phyloP scores from a whole-genome alignment of 1,140 invertebrate genomes.

The Solenopsis fugax region DNA sequence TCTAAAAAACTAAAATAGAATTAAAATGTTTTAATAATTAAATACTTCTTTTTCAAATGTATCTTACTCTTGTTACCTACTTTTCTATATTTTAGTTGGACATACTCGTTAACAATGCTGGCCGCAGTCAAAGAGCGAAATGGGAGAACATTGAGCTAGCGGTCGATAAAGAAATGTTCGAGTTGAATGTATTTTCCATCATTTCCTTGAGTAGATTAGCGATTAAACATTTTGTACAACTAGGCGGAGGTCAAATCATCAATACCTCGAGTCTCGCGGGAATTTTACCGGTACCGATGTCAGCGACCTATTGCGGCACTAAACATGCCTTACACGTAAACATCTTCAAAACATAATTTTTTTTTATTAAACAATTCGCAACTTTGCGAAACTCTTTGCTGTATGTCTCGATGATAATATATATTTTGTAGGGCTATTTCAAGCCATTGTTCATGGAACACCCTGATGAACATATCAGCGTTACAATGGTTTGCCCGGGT shows the following conservation, averaged over 20 bases:
- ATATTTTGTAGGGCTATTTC: conserved; percentile 90
- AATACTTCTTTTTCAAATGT: too few relatives aligned
- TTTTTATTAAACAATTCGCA: background rate
- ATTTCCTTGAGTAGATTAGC: conserved; percentile 91
- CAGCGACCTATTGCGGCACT: conserved; percentile 92
- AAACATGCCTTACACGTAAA: conserved; percentile 94
- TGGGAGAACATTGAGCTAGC: conserved; percentile 92
- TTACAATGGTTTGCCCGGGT: conserved; percentile 93
- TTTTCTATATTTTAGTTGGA: conserved; percentile 88
- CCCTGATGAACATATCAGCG: conserved; percentile 87
- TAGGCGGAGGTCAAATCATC: conserved; percentile 89
- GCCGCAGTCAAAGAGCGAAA: conserved; percentile 91
- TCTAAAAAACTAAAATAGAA: too few relatives aligned
- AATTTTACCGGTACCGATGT: conserved; percentile 90
- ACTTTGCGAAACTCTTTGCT: background rate
- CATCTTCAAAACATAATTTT: conserved; percentile 37
- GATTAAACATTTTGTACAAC: conserved; percentile 89
- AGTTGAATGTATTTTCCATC: conserved; percentile 93
- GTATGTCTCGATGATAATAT: background rate
- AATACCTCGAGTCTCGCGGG: conserved; percentile 92
- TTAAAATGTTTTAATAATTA: too few relatives aligned
- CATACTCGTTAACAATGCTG: conserved; percentile 94
- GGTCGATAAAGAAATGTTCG: conserved; percentile 93
- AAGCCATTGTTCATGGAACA: conserved; percentile 89
- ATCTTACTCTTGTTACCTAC: background rate